phyloP scores from a whole-genome alignment of 2,797 vertebrate genomes.

The Anas capensis region DNA sequence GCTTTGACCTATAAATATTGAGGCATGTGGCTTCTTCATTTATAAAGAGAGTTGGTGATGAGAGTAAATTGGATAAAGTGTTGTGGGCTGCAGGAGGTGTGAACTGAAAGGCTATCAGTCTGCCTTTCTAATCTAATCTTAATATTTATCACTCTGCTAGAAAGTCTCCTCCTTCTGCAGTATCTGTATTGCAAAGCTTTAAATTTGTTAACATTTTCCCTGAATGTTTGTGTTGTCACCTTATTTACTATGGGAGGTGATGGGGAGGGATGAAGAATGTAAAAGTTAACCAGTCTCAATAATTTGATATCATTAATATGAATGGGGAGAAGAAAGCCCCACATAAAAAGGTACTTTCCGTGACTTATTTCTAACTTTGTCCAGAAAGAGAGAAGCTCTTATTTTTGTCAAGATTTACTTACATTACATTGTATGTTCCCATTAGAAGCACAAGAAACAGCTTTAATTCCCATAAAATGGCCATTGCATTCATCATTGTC shows the following conservation, averaged over 20 bases:
- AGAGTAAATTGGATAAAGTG: slow-evolving; percentile 37
- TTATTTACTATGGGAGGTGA: not conserved
- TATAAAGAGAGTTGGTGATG: not conserved
- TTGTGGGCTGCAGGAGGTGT: slow-evolving; percentile 28
- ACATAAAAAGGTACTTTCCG: not conserved
- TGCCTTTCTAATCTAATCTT: slow-evolving; percentile 31
- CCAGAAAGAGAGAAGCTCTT: not conserved
- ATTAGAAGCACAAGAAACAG: not conserved
- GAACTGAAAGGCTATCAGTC: not conserved
- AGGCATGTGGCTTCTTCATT: slow-evolving; percentile 18
- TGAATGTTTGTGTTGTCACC: not conserved
- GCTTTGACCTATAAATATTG: slow-evolving; percentile 41
- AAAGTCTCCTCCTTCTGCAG: not conserved
- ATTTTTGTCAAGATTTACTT: slow-evolving; percentile 9
- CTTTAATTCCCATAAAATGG: slow-evolving; percentile 5
- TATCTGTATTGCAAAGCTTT: not conserved
- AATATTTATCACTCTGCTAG: not conserved
- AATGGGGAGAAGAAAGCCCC: not conserved
- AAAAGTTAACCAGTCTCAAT: not conserved
- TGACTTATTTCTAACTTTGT: not conserved
- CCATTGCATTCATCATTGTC: not conserved
- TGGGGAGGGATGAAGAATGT: not conserved
- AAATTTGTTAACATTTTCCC: not conserved
- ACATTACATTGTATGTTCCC: not conserved
- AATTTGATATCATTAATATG: not conserved